Evolutionary conservation across 1,140 invertebrate genomes (phyloP).

Genomic region (Tetramorium simillimum): DNA sequence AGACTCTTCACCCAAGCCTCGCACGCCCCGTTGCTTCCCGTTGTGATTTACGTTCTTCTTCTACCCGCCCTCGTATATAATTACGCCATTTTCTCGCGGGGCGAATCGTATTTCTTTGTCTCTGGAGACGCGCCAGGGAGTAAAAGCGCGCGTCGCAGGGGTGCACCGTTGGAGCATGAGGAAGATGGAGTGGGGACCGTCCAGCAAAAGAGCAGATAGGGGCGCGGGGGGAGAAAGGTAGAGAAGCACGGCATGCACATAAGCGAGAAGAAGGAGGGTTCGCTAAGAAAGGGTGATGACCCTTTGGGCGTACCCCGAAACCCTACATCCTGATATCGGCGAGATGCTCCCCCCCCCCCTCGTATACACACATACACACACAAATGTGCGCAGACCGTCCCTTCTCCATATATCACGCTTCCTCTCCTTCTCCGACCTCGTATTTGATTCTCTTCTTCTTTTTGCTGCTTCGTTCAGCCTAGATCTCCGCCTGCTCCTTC

Average conservation of each 20-base stretch:
- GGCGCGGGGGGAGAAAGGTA: not conserved
- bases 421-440: slow-evolving; percentile 12
- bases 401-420: slow-evolving; percentile 47
- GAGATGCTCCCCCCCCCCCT: slow-evolving; percentile 43
- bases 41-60: slow-evolving; percentile 70
- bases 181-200: slow-evolving; percentile 33
- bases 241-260: slow-evolving; percentile 26
- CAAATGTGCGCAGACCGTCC: not conserved
- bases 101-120: slow-evolving; percentile 72
- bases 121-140: slow-evolving; percentile 73
- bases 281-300: slow-evolving; percentile 64
- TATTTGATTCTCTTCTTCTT: slow-evolving; percentile 17
- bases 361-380: not conserved
- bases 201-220: slow-evolving; percentile 45
- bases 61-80: slow-evolving; percentile 71
- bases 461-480: slow-evolving; percentile 1
- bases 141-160: slow-evolving; percentile 69
- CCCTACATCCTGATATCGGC: slow-evolving; percentile 67
- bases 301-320: slow-evolving; percentile 69
- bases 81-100: slow-evolving; percentile 73
- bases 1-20: slow-evolving; percentile 1
- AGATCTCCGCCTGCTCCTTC: slow-evolving; percentile 17
- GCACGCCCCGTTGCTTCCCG: slow-evolving; percentile 33
- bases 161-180: slow-evolving; percentile 56
- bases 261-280: slow-evolving; percentile 31